These are phyloP conservation scores for Pungitius pungitius DNA, from an alignment of 2,113 vertebrate genomes.

Conservation along the genomic window DNA sequence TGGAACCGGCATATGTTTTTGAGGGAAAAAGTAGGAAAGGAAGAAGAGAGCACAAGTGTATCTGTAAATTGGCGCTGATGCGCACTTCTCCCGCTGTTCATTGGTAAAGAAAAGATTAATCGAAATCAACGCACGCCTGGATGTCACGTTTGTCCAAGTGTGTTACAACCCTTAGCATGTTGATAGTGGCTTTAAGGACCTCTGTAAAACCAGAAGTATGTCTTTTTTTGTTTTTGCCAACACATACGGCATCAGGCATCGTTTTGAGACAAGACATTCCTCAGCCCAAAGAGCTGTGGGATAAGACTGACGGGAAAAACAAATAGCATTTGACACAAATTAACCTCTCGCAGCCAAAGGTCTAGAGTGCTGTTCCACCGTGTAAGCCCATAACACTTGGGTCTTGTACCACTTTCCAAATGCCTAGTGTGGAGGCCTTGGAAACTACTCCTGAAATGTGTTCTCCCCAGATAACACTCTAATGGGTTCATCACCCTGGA, in stretches of 20 bases:
- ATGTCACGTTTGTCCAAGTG: too few species aligned
- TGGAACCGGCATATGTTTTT: too few species aligned
- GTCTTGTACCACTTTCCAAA: conserved; percentile 69
- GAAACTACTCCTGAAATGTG: conserved; percentile 66
- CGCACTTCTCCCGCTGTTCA: too few species aligned
- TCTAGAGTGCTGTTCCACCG: conserved; percentile 52
- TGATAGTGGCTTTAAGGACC: conserved; percentile 45
- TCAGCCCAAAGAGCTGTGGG: conserved; percentile 63
- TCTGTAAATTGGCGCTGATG: too few species aligned
- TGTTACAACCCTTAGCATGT: conserved; percentile 54
- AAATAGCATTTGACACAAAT: conserved; percentile 71
- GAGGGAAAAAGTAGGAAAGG: too few species aligned
- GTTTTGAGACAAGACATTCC: conserved; percentile 67
- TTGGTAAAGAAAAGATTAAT: too few species aligned
- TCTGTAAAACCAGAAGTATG: conserved; percentile 23
- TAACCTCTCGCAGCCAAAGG: conserved; percentile 52
- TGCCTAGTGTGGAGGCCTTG: conserved; percentile 48
- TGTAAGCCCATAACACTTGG: conserved; percentile 69
- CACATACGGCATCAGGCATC: conserved; percentile 57
- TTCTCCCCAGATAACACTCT: conserved; percentile 61
- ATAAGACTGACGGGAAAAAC: conserved; percentile 75
- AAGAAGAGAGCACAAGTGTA: too few species aligned
- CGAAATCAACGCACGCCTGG: too few species aligned
- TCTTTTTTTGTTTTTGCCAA: conserved; percentile 34
- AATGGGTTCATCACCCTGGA: conserved; percentile 59